A percentile compares a stretch with the other conserved stretches of the same genome.
Evolutionary conservation across 1,140 invertebrate species (phyloP).

Genomic region (Caenorhabditis elegans): DNA sequence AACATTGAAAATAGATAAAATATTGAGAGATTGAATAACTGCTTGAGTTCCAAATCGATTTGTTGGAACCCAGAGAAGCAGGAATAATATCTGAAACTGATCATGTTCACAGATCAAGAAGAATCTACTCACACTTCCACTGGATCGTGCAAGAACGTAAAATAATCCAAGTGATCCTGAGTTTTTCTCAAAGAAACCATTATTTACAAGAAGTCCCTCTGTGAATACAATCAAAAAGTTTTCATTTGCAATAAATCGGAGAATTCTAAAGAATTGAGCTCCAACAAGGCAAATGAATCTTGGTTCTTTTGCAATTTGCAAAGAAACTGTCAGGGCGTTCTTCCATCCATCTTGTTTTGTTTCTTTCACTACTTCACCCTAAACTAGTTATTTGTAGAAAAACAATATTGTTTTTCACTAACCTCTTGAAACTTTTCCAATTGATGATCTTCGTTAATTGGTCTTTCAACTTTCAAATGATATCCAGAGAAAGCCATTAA

Average conservation of each 20-base stretch:
- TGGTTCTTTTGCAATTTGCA: conserved; percentile 45
- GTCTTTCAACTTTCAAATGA: conserved; percentile 58
- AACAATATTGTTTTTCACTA: neutral
- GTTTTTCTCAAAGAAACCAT: conserved; percentile 38
- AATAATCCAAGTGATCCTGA: conserved; percentile 30
- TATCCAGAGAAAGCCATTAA: conserved; percentile 61
- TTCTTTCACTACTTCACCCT: neutral
- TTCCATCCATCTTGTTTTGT: conserved; percentile 26
- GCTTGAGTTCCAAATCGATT: conserved; percentile 57
- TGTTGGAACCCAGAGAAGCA: conserved; percentile 56
- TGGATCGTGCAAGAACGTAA: conserved; percentile 37
- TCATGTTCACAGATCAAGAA: too few species aligned
- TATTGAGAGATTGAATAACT: conserved; percentile 58
- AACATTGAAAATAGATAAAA: conserved; percentile 60
- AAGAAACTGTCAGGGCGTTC: conserved; percentile 23
- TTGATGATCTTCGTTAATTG: conserved; percentile 53
- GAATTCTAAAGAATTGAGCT: conserved; percentile 45
- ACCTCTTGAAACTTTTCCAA: conserved; percentile 31
- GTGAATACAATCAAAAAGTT: conserved; percentile 50
- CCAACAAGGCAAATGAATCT: conserved; percentile 48
- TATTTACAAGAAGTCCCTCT: conserved; percentile 34
- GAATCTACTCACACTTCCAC: conserved; percentile 34
- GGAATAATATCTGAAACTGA: conserved; percentile 61
- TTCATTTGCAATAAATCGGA: conserved; percentile 43
- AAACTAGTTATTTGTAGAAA: too few species aligned